phyloP scores from a whole-genome alignment of 1,140 invertebrate species.

The Drosophila nigromelanica region DNA sequence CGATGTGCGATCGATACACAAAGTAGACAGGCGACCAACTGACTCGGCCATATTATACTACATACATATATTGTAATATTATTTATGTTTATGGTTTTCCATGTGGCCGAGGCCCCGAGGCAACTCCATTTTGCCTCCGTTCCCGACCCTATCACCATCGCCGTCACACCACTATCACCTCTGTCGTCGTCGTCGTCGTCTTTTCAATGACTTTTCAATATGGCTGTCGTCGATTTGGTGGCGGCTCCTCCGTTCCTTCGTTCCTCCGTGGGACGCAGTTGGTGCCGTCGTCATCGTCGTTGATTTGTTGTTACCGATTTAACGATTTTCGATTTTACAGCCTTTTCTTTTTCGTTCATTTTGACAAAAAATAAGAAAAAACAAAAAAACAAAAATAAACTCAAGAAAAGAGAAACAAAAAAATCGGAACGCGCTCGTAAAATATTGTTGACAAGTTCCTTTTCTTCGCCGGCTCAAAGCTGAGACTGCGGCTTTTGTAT shows the following conservation, averaged over 20 bases:
- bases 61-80: slow-evolving; percentile 77
- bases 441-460: slow-evolving; percentile 81
- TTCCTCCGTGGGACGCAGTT: slow-evolving; percentile 47
- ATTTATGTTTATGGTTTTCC: slow-evolving; percentile 80
- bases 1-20: slow-evolving; percentile 18
- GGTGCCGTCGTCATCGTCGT: slow-evolving; percentile 43
- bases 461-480: slow-evolving; percentile 31
- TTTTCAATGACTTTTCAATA: slow-evolving; percentile 69
- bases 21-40: neutral
- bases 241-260: slow-evolving; percentile 12
- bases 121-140: slow-evolving; percentile 73
- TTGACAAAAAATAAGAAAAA: slow-evolving; percentile 35
- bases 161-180: neutral
- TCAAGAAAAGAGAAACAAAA: slow-evolving; percentile 10
- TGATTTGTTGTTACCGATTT: slow-evolving; percentile 37
- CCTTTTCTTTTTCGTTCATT: slow-evolving; percentile 43
- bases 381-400: slow-evolving; percentile 27
- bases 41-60: slow-evolving; percentile 37
- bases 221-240: slow-evolving; percentile 71
- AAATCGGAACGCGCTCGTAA: slow-evolving; percentile 62
- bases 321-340: slow-evolving; percentile 56
- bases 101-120: slow-evolving; percentile 46
- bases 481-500: slow-evolving; percentile 55
- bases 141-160: slow-evolving; percentile 2
- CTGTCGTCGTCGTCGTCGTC: neutral